A percentile compares a stretch with the other conserved stretches of the same genome.
Conservation (phyloP, 1,140 invertebrate species). For the Plutomurus gul region DNA sequence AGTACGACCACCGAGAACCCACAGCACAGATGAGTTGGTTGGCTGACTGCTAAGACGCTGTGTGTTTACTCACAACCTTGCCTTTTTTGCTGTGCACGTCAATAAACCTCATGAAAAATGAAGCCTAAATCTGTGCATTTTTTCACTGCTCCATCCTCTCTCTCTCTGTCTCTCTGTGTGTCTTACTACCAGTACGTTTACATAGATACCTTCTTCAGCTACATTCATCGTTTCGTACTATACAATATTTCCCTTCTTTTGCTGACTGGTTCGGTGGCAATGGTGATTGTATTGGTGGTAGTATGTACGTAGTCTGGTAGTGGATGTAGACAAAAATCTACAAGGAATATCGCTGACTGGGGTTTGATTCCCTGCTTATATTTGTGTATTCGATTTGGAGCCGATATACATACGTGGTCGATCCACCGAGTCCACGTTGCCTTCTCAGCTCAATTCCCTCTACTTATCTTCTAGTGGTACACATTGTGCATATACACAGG, state of each 20-base stretch:
- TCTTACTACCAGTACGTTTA: too few relatives aligned
- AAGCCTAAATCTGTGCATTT: conserved; percentile 49
- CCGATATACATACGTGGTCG: too few relatives aligned
- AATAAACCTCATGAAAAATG: conserved; percentile 52
- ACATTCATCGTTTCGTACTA: neutral
- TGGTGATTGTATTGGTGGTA: neutral
- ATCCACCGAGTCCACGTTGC: neutral
- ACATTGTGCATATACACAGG: too few relatives aligned
- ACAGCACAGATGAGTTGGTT: conserved; percentile 15
- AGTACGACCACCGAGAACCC: too few relatives aligned
- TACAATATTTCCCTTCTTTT: neutral
- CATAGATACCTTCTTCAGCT: too few relatives aligned
- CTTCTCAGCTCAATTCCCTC: neutral
- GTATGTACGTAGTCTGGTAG: too few relatives aligned
- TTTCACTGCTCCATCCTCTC: conserved; percentile 35
- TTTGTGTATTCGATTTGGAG: conserved; percentile 11
- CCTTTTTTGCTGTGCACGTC: conserved; percentile 45
- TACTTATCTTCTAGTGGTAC: too few relatives aligned
- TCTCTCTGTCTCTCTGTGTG: neutral
- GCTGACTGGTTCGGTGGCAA: neutral
- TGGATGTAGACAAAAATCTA: conserved; percentile 4
- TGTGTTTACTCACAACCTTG: conserved; percentile 49
- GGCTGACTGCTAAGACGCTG: conserved; percentile 24
- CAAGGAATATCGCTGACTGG: conserved; percentile 39
- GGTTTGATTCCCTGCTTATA: conserved; percentile 37